Percentiles rank a stretch among this genome's conserved stretches.
These are phyloP conservation scores for Nerophis ophidion DNA, from an alignment of 2,113 vertebrate species.

Conservation along the genomic window DNA sequence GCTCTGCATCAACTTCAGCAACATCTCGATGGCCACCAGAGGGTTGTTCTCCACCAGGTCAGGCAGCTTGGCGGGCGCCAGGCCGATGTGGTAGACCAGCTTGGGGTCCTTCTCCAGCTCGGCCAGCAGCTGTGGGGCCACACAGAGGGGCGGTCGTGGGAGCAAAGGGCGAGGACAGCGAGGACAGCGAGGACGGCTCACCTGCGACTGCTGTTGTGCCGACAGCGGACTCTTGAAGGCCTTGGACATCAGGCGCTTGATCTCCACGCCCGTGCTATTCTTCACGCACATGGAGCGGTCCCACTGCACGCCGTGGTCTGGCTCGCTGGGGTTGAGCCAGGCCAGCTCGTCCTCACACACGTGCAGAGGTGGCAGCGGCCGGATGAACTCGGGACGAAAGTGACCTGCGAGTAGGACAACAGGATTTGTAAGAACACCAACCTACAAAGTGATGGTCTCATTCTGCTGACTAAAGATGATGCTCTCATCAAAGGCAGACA, in stretches of 20 bases:
- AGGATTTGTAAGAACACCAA: too few relatives aligned
- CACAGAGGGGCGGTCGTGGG: background rate
- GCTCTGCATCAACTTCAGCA: slow-evolving; percentile 97
- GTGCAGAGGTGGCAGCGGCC: slow-evolving; percentile 88
- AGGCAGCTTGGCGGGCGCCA: slow-evolving; percentile 90
- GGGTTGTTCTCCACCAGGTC: slow-evolving; percentile 98
- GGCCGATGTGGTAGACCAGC: slow-evolving; percentile 95
- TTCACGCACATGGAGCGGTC: slow-evolving; percentile 97
- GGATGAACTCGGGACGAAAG: slow-evolving; percentile 94
- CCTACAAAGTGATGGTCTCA: too few relatives aligned
- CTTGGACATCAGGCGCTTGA: slow-evolving; percentile 97
- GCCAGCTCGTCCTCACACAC: slow-evolving; percentile 93
- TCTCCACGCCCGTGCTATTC: slow-evolving; percentile 93
- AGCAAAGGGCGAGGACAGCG: background rate
- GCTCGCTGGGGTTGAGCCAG: slow-evolving; percentile 93
- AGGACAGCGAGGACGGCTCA: slow-evolving; percentile 23
- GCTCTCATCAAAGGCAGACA: too few relatives aligned
- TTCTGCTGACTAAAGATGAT: too few relatives aligned
- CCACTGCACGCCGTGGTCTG: slow-evolving; percentile 90
- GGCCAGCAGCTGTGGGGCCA: slow-evolving; percentile 78
- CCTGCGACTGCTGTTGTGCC: slow-evolving; percentile 92
- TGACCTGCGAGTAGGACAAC: slow-evolving; percentile 73
- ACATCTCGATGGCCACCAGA: slow-evolving; percentile 96
- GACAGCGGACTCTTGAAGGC: slow-evolving; percentile 97
- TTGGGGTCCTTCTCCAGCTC: slow-evolving; percentile 96